phyloP scores from a whole-genome alignment of 1,140 invertebrate genomes.

The Brachionus plicatilis region DNA sequence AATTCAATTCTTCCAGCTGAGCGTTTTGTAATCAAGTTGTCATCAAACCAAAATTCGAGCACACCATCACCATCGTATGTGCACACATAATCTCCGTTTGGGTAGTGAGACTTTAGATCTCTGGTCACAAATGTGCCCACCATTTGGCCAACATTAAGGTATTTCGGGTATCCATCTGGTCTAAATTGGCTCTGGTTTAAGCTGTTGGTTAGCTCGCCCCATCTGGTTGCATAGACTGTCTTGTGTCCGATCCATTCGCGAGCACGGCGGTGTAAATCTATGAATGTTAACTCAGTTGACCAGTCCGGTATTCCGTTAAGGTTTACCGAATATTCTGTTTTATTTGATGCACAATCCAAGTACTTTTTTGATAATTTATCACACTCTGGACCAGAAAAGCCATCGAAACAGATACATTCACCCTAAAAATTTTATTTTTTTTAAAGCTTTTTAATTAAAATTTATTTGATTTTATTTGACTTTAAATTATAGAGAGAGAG shows the following conservation, averaged over 20 bases:
- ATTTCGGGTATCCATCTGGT: slow-evolving; percentile 45
- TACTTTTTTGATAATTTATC: neutral
- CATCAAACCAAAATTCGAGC: slow-evolving; percentile 42
- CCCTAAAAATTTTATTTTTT: neutral
- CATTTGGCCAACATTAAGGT: slow-evolving; percentile 42
- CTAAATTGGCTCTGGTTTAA: slow-evolving; percentile 44
- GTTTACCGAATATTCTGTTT: slow-evolving; percentile 43
- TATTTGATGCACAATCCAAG: neutral
- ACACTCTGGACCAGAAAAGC: neutral
- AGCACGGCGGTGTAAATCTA: slow-evolving; percentile 45
- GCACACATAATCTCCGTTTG: slow-evolving; percentile 44
- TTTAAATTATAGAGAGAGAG: no score
- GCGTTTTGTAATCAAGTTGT: slow-evolving; percentile 40
- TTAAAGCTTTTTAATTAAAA: no score
- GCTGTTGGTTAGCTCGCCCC: slow-evolving; percentile 41
- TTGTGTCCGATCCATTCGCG: slow-evolving; percentile 45
- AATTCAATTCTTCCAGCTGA: slow-evolving; percentile 44
- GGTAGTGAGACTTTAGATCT: slow-evolving; percentile 33
- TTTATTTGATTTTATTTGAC: no score
- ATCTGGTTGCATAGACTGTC: slow-evolving; percentile 39
- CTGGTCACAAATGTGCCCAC: slow-evolving; percentile 43
- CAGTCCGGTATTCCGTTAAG: slow-evolving; percentile 44
- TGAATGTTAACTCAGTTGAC: slow-evolving; percentile 46
- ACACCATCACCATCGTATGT: slow-evolving; percentile 46
- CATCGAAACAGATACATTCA: neutral